Conservation (phyloP, 2,113 vertebrate species). For the Choloepus hoffmanni region DNA sequence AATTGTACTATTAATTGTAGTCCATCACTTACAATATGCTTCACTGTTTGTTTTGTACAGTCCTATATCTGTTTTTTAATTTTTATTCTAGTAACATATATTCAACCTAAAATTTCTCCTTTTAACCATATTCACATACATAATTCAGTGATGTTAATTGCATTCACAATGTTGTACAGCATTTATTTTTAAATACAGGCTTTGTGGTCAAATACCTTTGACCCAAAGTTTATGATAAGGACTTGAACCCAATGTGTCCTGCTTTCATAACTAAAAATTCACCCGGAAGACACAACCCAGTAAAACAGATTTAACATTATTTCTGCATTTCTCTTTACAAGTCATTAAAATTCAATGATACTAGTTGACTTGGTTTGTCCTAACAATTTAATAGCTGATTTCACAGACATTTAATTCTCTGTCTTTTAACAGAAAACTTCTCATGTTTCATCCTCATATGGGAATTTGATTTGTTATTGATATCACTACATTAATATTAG, state of each 20-base stretch:
- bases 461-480: background rate
- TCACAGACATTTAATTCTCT: background rate
- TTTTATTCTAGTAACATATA: no score
- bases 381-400: background rate
- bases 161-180: no score
- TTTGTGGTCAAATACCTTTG: background rate
- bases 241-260: background rate
- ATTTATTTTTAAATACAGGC: background rate
- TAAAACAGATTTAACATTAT: background rate
- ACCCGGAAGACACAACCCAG: background rate
- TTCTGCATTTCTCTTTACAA: background rate
- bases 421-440: background rate
- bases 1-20: no score
- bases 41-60: no score
- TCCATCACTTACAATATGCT: no score
- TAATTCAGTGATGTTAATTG: no score
- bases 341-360: background rate
- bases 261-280: background rate
- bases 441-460: background rate
- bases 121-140: no score
- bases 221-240: background rate
- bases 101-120: no score
- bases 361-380: background rate
- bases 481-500: constrained; percentile 69
- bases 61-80: no score